Evolutionary conservation across 2,797 vertebrate genomes (phyloP).

Genomic region (Remorina albescens): DNA sequence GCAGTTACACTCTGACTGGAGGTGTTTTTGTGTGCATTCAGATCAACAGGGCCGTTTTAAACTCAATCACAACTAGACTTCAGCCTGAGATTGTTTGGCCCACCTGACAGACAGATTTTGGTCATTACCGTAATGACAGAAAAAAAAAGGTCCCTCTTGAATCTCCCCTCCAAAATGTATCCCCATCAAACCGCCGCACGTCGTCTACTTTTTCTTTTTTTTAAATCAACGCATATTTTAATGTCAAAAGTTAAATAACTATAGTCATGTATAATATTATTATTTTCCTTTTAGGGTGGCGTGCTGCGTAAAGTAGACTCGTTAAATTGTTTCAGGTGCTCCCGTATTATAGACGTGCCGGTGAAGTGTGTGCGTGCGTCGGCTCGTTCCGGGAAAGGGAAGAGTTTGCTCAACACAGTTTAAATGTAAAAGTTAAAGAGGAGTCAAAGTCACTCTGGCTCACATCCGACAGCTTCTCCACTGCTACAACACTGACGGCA

Average conservation of each 20-base stretch:
- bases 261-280: no score
- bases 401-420: conserved; percentile 8
- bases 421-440: conserved; percentile 23
- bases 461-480: conserved; percentile 27
- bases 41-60: neutral
- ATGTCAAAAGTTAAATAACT: no score
- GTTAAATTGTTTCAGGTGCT: neutral
- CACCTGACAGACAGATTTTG: conserved; percentile 3
- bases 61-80: neutral
- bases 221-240: no score
- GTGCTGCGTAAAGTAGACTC: no score
- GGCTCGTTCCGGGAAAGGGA: conserved; percentile 77
- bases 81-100: neutral
- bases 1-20: neutral
- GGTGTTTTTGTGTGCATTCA: neutral
- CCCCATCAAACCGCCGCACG: accelerated
- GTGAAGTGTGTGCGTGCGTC: conserved; percentile 50
- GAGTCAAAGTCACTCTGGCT: conserved; percentile 14
- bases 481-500: conserved; percentile 43
- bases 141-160: accelerated
- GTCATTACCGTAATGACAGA: conserved; percentile 69
- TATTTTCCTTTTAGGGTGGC: no score
- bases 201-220: accelerated
- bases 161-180: neutral
- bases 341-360: neutral